Conservation (phyloP, 2,113 vertebrate genomes). For the Bos indicus region DNA sequence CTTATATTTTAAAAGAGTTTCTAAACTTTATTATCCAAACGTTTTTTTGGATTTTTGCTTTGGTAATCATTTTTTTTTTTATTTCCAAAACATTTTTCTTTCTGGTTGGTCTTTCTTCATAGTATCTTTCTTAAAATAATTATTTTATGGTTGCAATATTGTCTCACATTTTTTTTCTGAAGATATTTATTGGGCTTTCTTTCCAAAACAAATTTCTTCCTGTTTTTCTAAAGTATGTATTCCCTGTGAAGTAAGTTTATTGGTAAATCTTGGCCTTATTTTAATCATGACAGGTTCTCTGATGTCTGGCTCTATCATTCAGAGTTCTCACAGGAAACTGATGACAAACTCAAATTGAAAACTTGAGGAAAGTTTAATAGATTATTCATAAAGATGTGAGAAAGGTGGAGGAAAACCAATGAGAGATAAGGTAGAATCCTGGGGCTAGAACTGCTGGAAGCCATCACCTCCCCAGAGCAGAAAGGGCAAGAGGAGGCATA, state of each 20-base stretch:
- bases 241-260: not conserved
- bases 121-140: not conserved
- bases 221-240: not conserved
- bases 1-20: conserved; percentile 4
- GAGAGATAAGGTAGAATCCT: not conserved
- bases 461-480: not conserved
- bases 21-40: not conserved
- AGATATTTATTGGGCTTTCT: not conserved
- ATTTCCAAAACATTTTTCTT: not conserved
- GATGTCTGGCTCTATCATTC: not conserved
- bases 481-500: not conserved
- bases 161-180: not conserved
- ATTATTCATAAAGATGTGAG: not conserved
- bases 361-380: not conserved
- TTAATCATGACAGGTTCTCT: not conserved
- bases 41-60: not conserved
- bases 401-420: not conserved
- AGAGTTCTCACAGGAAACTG: not conserved
- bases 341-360: not conserved
- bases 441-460: not conserved
- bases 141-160: not conserved
- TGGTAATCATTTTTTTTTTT: not conserved
- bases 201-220: not conserved
- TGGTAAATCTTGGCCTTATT: not conserved
- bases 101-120: not conserved